Evolutionary conservation across 35 echinoderm and acorn worm genomes (phyloP), one percentile per base, ranked within the genome.

Genomic region (Stichopus chloronotus): DNA sequence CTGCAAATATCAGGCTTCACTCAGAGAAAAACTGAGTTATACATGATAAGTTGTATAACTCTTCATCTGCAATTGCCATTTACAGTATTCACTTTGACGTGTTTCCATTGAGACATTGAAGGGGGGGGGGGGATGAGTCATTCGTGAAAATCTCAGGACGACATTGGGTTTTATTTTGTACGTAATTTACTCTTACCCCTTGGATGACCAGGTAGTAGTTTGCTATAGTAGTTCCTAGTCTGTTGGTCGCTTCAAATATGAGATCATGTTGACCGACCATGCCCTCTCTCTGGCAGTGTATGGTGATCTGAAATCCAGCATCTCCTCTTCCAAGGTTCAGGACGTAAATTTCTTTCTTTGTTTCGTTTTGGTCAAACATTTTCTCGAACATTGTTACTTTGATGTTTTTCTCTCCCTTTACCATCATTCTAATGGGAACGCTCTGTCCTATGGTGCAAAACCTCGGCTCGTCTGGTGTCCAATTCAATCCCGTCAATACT

Each of bases 381-480:
- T 85, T 56, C 57, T 85, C 9, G 23, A 9, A 85, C 57, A 85
- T 60, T 8, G 82, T 85, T 14, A 83, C 80, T 53, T 83, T 83
- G 0, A 83, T 83, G 52, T 53, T 53, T 55, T 83, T 83, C 52
- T 55, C 52, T 20, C 80, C 80, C 19, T 57, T 57, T 55, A 83
- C 80, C 14, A 12, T 5, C 56, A 83, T 53, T 56, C 20, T 55
- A 20, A 56, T 56, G 6, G 30, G 8, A 57, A 30, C 52, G 7
- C 12, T 55, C 20, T 83, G 80, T 11, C 80, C 80, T 20, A 83
- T 53, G 14, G 80, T 83, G 5, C 80, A 9, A 55, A 83, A 54
- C 6, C 53, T 55, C 0, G 80, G 55, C 17, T 83, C 80, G 56
- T 57, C 80, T 57, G 19, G 4, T 5, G 11, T 5, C 14, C 53